Evolutionary conservation across 2,113 vertebrate genomes (phyloP).

Genomic region (Gymnarchus niloticus): DNA sequence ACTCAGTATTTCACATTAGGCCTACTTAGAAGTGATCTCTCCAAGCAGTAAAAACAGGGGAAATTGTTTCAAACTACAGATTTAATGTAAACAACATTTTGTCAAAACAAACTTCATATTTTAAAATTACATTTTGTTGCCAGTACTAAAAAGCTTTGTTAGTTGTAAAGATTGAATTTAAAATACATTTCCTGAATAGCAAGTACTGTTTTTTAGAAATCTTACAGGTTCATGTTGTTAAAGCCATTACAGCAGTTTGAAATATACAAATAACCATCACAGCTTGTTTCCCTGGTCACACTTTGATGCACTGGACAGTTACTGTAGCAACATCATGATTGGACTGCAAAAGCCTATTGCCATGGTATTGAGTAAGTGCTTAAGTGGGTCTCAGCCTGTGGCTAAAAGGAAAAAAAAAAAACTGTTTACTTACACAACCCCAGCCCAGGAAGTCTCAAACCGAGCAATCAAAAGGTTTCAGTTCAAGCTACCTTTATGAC

Average conservation of each 20-base stretch:
- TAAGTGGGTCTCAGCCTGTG: not conserved
- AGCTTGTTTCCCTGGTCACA: slow-evolving; percentile 36
- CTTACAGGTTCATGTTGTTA: not conserved
- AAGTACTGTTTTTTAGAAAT: not conserved
- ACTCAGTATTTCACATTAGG: not conserved
- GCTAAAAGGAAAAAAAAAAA: not conserved
- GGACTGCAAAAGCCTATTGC: not conserved
- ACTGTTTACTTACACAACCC: not conserved
- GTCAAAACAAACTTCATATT: not conserved
- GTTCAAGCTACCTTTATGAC: not conserved
- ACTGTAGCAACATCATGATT: slow-evolving; percentile 30
- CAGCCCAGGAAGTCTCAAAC: not conserved
- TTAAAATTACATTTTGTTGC: not conserved
- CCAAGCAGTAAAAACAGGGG: not conserved
- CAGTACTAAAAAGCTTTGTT: not conserved
- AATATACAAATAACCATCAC: not conserved
- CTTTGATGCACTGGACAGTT: slow-evolving; percentile 32
- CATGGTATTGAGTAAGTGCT: not conserved
- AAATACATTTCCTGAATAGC: not conserved
- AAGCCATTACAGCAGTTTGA: not conserved
- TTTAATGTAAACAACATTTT: not conserved
- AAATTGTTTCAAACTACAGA: not conserved
- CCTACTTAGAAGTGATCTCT: not conserved
- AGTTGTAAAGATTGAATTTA: not conserved
- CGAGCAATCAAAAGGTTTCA: not conserved